Evolutionary conservation across 2,113 vertebrate genomes (phyloP), one percentile per base, ranked within the genome.

Genomic region (Columba janthina): DNA sequence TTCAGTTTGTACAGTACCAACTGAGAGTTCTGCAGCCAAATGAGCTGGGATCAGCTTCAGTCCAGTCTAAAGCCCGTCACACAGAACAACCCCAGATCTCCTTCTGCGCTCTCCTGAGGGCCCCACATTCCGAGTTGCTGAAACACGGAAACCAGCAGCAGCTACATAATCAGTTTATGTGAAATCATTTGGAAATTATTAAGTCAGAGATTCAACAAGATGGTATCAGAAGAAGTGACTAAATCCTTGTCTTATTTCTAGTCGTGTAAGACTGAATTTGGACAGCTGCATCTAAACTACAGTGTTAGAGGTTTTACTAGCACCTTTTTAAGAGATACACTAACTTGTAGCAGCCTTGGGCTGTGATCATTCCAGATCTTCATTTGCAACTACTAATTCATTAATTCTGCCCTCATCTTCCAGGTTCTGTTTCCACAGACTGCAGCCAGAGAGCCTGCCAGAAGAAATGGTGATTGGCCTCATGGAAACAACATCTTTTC

Each of bases 91-190:
- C 78, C 85, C 42, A 73, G 62, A 93, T 69, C 83, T 93, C 29
- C 26, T 92, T 92, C 62, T 62, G 9, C 28, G 38, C 24, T 83
- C 60, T 95, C 85, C 69, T 66, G 44, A 88, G 75, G 72, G 36
- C n/a, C 36, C 44, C 5, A 9, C 3, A 7, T 54, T 90, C 77
- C 42, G 36, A 89, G 40, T 10, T 83, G 67, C 78, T 80, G 85
- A 90, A 90, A 80, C 44, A 66, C 5, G 10, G 90, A 94, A 95
- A 70, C 62, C 71, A 85, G 62, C 90, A 94, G 85, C 86, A 92
- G 80, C 79, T 65, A 34, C 53, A 42, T 88, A 90, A 94, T 95
- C 69, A 67, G 34, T 89, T 85, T 77, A 76, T 61, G 60, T 77
- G 56, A 90, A 93, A 92, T 90, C 17, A 66, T 75, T 70, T 65